Evolutionary conservation across 2,797 vertebrate genomes (phyloP), one percentile per base, ranked within the genome.

Genomic region (Limosa lapponica): DNA sequence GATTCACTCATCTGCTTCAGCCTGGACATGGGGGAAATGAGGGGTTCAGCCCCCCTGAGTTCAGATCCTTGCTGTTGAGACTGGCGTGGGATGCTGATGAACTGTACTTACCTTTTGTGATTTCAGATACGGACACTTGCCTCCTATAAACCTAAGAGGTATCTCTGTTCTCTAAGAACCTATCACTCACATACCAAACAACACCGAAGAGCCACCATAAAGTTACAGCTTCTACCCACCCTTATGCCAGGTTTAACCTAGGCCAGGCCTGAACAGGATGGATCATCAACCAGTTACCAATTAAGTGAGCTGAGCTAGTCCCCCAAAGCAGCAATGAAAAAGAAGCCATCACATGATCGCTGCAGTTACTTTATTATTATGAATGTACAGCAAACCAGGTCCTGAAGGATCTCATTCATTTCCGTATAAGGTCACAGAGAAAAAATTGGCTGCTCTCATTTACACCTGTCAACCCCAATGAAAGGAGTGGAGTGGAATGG

Each of bases 361-460:
- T 77, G 52, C 0, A 0, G 34, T 89, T 85, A 57, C 34, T 69
- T 89, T 73, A 71, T 55, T 6, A 66, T 66, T 46, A 93, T 55
- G 25, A 82, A 66, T n/a, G 64, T 70, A 66, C 24, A 77, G 72
- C 32, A 49, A 90, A 92, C 25, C 15, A 39, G 64, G 48, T 64
- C 66, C 88, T 90, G 59, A 94, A 95, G 48, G 71, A 77, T 89
- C 73, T 80, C 70, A 46, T 87, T 93, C 73, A 43, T 59, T 94
- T 94, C 91, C 7, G 7, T 73, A 67, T 90, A 84, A 90, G 85
- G 88, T 92, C 80, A 84, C 41, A 61, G 71, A 80, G 37, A 52
- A 70, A 95, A 88, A 73, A 72, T 62, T 5, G 34, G 30, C 66
- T 91, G 44, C 58, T 93, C 22, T 87, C 77, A 66, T 94, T 95